Evolutionary conservation across 2,113 vertebrate species (phyloP).

Genomic region (Anolis sagrei): DNA sequence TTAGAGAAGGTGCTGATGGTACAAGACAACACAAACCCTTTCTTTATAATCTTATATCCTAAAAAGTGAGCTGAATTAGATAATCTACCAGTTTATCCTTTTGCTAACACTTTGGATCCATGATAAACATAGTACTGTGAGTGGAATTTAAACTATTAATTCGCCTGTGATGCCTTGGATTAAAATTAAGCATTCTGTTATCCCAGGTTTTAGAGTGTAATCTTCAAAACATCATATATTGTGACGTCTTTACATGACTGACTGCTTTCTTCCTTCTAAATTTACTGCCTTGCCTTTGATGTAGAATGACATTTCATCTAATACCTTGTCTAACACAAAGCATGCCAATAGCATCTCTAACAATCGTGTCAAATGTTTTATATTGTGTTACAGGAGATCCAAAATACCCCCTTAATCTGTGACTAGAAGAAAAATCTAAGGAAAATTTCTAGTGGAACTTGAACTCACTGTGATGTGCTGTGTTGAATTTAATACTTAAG

Average conservation of each 20-base stretch:
- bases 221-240: not conserved
- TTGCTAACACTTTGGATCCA: not conserved
- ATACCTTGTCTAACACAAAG: not conserved
- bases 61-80: not conserved
- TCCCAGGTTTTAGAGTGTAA: not conserved
- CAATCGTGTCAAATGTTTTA: not conserved
- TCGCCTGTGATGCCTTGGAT: not conserved
- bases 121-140: not conserved
- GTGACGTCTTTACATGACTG: not conserved
- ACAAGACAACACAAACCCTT: slow-evolving; percentile 23
- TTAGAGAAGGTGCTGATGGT: not conserved
- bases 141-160: not conserved
- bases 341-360: not conserved
- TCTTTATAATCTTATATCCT: slow-evolving; percentile 6
- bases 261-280: not conserved
- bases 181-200: not conserved
- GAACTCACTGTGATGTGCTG: no score
- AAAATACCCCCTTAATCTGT: not conserved
- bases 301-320: not conserved
- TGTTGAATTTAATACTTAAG: no score
- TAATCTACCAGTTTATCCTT: not conserved
- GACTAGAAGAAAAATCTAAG: not conserved
- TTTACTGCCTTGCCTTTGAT: no score
- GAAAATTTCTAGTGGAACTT: not conserved
- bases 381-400: not conserved